Conservation (phyloP, 92 coral and sea anemone genomes). For the Parazoanthus darwini region DNA sequence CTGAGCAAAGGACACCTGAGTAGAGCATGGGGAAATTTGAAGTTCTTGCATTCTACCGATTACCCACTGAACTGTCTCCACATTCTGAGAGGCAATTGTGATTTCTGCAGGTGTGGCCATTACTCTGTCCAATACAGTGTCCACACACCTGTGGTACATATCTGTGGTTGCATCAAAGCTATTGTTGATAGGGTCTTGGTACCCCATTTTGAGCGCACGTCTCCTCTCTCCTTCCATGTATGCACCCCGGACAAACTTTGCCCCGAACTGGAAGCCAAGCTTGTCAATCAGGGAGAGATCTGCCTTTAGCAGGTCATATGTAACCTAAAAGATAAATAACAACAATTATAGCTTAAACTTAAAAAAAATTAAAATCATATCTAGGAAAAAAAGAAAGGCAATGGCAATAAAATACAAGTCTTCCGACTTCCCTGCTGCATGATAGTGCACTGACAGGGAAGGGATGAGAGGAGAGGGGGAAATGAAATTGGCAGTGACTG, state of each 20-base stretch:
- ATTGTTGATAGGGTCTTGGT: constrained; percentile 27
- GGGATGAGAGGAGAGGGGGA: too few species aligned
- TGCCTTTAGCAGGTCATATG: constrained; percentile 20
- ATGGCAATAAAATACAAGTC: too few species aligned
- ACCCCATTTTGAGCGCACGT: constrained; percentile 21
- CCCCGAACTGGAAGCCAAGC: constrained; percentile 33
- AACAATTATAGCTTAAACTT: too few species aligned
- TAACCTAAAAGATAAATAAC: neutral
- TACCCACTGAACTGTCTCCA: constrained; percentile 11
- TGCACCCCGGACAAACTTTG: constrained; percentile 41
- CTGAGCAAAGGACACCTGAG: constrained; percentile 46
- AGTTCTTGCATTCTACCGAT: constrained; percentile 13
- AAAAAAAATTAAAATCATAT: too few species aligned
- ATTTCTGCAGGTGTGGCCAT: neutral
- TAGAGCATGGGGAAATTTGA: neutral
- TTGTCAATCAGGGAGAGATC: constrained; percentile 29
- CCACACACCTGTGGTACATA: constrained; percentile 21
- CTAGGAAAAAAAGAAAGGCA: too few species aligned
- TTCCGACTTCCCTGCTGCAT: too few species aligned
- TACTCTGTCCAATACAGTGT: neutral
- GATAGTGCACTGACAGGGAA: too few species aligned
- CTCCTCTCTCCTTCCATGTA: constrained; percentile 41
- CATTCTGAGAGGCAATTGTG: constrained; percentile 24
- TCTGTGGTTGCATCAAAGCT: constrained; percentile 16
- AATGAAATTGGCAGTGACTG: too few species aligned